Conservation (phyloP, 2,113 vertebrate species). For the Columba janthina region DNA sequence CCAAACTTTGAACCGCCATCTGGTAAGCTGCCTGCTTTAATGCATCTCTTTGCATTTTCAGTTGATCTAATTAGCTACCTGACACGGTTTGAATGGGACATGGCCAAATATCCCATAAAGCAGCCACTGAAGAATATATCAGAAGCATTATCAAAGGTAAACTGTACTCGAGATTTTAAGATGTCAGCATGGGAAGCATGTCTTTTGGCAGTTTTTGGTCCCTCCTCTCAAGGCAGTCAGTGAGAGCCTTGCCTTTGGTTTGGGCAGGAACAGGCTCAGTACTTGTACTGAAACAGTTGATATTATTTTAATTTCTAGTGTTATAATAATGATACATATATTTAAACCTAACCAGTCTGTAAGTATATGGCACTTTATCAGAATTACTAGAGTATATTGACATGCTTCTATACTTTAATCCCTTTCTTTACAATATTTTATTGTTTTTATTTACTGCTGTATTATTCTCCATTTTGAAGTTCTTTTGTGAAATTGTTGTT, state of each 20-base stretch:
- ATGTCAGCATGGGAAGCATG: neutral
- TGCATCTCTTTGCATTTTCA: constrained; percentile 68
- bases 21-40: neutral
- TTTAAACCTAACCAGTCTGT: neutral
- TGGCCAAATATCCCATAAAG: constrained; percentile 91
- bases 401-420: neutral
- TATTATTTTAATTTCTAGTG: neutral
- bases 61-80: constrained; percentile 88
- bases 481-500: neutral
- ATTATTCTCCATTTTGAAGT: neutral
- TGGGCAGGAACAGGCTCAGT: neutral
- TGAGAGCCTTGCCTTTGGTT: neutral
- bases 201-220: neutral
- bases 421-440: neutral
- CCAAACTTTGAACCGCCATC: neutral
- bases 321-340: neutral
- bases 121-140: constrained; percentile 86
- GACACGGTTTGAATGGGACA: constrained; percentile 95
- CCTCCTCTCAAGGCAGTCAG: neutral
- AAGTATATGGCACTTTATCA: neutral
- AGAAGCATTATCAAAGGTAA: constrained; percentile 91
- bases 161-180: neutral
- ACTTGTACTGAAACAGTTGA: neutral
- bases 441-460: neutral
- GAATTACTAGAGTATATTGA: neutral